phyloP scores from a whole-genome alignment of 2,113 vertebrate genomes.

The Carettochelys insculpta region DNA sequence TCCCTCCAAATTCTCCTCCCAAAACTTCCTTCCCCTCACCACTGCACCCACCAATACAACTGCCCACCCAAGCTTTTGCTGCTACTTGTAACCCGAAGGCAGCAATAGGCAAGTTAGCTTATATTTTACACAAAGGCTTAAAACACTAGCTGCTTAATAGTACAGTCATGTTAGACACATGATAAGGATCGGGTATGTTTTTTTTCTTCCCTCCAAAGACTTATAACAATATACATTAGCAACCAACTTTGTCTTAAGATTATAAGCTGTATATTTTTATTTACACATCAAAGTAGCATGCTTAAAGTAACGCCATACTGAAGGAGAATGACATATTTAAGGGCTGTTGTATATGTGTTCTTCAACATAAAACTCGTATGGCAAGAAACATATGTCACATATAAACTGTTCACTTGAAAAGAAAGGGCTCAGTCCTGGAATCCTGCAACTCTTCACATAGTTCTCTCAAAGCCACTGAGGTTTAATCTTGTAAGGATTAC shows the following conservation, averaged over 20 bases:
- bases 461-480: not conserved
- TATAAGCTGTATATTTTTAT: not conserved
- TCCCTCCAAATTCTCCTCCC: not conserved
- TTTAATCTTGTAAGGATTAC: not conserved
- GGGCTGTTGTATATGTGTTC: fast-evolving
- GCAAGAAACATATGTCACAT: fast-evolving
- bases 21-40: not conserved
- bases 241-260: not conserved
- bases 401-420: not conserved
- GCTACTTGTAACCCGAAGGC: not conserved
- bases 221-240: not conserved
- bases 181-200: not conserved
- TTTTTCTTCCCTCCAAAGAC: conserved; percentile 19
- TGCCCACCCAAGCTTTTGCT: not conserved
- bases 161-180: not conserved
- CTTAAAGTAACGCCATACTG: not conserved
- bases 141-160: conserved; percentile 17
- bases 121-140: not conserved
- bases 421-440: not conserved
- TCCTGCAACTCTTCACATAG: too few species aligned
- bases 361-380: not conserved
- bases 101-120: not conserved
- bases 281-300: not conserved
- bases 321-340: not conserved
- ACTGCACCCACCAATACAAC: not conserved